A percentile compares a stretch with the other conserved stretches of the same genome.
Conservation (phyloP, 2,797 vertebrate genomes). For the Tympanoctomys barrerae region DNA sequence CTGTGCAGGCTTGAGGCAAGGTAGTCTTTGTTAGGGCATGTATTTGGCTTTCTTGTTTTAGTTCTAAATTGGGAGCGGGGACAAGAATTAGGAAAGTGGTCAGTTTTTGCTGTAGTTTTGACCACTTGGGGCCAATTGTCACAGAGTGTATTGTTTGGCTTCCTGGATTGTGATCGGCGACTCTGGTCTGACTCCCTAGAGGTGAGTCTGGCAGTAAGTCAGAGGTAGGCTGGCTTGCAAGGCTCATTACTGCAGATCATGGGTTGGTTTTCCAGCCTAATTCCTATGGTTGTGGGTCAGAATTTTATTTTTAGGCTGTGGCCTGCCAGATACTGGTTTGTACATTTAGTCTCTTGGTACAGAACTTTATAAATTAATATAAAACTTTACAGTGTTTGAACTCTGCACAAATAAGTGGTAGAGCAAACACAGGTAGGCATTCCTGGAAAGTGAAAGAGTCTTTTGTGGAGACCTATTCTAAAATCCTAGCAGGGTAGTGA, state of each 20-base stretch:
- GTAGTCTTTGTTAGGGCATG: fast-evolving
- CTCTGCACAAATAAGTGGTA: background rate
- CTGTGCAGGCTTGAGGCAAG: background rate
- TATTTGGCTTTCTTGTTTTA: background rate
- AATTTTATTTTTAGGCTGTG: conserved; percentile 42
- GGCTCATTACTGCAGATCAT: background rate
- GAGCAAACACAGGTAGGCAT: background rate
- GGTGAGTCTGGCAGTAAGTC: background rate
- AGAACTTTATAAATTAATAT: conserved; percentile 36
- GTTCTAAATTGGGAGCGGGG: background rate
- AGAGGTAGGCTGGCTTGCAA: background rate
- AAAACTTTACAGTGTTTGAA: background rate
- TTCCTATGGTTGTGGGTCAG: background rate
- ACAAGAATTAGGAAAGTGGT: background rate
- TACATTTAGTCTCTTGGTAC: background rate
- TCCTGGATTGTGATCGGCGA: background rate
- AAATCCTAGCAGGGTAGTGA: background rate
- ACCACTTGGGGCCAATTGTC: background rate
- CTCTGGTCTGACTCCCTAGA: background rate
- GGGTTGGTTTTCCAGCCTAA: background rate
- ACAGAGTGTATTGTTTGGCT: background rate
- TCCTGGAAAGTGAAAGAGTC: background rate
- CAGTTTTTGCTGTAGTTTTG: background rate
- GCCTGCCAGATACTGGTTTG: background rate
- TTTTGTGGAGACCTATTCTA: background rate